phyloP scores from a whole-genome alignment of 2,797 vertebrate species.

The Sebastes jordani region DNA sequence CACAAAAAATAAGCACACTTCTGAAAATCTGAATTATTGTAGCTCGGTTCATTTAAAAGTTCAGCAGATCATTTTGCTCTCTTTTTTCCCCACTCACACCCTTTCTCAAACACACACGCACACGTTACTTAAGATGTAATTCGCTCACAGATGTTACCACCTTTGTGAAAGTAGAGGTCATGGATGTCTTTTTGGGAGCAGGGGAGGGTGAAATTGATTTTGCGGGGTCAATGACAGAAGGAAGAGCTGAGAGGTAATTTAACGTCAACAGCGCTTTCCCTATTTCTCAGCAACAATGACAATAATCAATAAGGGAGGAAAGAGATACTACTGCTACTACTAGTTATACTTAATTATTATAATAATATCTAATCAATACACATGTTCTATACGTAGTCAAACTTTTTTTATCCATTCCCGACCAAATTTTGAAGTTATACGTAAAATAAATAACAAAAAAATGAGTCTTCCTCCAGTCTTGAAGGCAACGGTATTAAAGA shows the following conservation, averaged over 20 bases:
- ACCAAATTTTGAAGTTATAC: not conserved
- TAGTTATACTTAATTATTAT: not conserved
- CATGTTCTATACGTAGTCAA: not conserved
- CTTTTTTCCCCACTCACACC: not conserved
- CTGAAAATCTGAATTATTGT: not conserved
- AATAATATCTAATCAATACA: not conserved
- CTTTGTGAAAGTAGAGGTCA: constrained; percentile 25
- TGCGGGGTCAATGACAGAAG: constrained; percentile 22
- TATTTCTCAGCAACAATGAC: not conserved
- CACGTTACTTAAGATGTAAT: constrained; percentile 5
- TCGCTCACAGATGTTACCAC: not conserved
- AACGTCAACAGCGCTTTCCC: not conserved
- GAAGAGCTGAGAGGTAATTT: constrained; percentile 14
- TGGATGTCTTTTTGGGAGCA: constrained; percentile 13
- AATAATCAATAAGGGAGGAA: not conserved
- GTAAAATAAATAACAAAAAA: not conserved
- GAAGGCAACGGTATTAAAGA: not conserved
- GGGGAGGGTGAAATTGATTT: constrained; percentile 38
- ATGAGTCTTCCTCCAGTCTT: not conserved
- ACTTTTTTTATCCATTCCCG: not conserved
- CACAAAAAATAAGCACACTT: not conserved
- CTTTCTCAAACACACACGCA: not conserved
- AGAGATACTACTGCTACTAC: not conserved
- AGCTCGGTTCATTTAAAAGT: not conserved
- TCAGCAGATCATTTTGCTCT: not conserved